Base-by-base conservation (phyloP, 1,140 invertebrate species). In the Drosophila persimilis region DNA sequence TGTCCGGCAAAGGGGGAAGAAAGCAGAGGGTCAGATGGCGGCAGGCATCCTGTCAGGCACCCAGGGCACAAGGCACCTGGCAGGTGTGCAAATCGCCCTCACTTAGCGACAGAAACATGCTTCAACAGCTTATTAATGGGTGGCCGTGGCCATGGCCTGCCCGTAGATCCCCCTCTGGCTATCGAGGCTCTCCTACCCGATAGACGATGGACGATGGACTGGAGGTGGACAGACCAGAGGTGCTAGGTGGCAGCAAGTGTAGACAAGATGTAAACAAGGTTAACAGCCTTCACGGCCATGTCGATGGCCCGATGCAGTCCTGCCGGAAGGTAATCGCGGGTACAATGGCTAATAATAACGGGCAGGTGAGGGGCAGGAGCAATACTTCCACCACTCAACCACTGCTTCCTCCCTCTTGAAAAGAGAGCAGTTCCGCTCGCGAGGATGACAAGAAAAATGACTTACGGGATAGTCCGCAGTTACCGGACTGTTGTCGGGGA, bases 231-330 rank as follows among this genome's bases (percentile, higher is more conserved):
- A 11, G 59, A 41, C 11, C 41, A 52, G 44, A n/a, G 39, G 71
- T 48, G 61, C 43, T 48, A 52, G 50, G 56, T 65, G 57, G 56
- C 29, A 29, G n/a, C 75, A 53, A 13, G 35, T 84, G 80, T 80
- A 64, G 77, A 85, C 77, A 86, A 75, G 76, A 73, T 86, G 80
- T 85, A 85, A 84, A 85, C 80, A 77, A 70, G 80, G 80, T 66
- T 85, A 72, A 80, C 62, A 81, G 35, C 47, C 22, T 57, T 51
- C 46, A 50, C 45, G 54, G 45, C 47, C 17, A 60, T 46, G 50
- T 24, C 29, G 43, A 13, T 17, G 48, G 57, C 26, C 53, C 20
- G n/a, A 29, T 41, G 53, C 44, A 43, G 15, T 60, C 17, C 24
- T 22, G n/a, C 20, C 43, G 48, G 43, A 39, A 47, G 61, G 51